Base-by-base conservation (phyloP, 2,888 invertebrate genomes). In the Apamea anceps region DNA sequence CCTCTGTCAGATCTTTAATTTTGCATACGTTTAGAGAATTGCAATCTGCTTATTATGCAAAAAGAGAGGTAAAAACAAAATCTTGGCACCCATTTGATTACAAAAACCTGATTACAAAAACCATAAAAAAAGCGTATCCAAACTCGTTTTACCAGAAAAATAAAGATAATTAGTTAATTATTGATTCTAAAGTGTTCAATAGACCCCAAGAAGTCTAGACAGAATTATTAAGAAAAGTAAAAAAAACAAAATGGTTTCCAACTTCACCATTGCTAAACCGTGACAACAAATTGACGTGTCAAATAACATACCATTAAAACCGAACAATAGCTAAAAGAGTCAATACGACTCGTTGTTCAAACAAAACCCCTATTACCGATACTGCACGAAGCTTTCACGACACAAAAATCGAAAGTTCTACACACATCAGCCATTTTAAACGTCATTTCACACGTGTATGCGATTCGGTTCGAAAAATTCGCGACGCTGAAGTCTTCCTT, bases 391-490 rank as follows among this genome's bases (percentile, higher is more conserved):
- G 87, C 90, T 87, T 90, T 86, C 89, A 86, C 87, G 57, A 88
- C 82, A 91, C 90, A 84, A 92, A 93, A 93, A 94, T 91, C 90
- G 94, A 94, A 93, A 94, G 94, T 93, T 87, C 91, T 91, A 86
- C 77, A 88, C 86, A 88, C 88, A 89, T 85, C 87, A 89, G 86
- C 85, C 82, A 90, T 88, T 88, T 83, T 88, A 88, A 91, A 90
- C 85, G 80, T 86, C 83, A 91, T 88, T 90, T 90, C 88, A 90
- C 90, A 90, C 85, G 85, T 89, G 80, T 83, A 79, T 82, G 77
- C 54, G 79, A 81, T 88, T 81, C 79, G 84, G 85, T 87, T 87
- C 89, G 88, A 90, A 91, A 91, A 91, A 94, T 94, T 93, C 82
- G 92, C 92, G 89, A 91, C 88, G 90, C 89, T 84, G 60, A 77